These are phyloP conservation scores for Brachyhypopomus occidentalis DNA, from an alignment of 2,113 vertebrate species.

Conservation along the genomic window DNA sequence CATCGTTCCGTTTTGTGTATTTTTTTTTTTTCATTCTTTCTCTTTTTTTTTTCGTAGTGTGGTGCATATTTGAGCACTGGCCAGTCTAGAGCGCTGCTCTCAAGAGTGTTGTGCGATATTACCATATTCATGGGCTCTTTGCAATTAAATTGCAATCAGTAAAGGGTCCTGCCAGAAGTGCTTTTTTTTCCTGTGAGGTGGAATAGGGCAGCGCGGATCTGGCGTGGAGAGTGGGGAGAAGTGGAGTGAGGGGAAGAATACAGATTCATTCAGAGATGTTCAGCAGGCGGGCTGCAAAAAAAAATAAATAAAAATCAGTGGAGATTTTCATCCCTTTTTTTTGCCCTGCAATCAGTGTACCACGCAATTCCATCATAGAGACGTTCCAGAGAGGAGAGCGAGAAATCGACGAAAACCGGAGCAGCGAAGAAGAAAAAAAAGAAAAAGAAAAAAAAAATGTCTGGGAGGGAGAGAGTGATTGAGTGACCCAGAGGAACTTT, in stretches of 20 bases:
- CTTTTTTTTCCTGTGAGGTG: slow-evolving; percentile 37
- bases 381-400: neutral
- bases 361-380: slow-evolving; percentile 25
- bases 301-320: slow-evolving; percentile 34
- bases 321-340: slow-evolving; percentile 6
- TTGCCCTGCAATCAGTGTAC: slow-evolving; percentile 10
- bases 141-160: slow-evolving; percentile 59
- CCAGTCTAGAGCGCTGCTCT: slow-evolving; percentile 45
- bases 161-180: slow-evolving; percentile 55
- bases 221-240: slow-evolving; percentile 46
- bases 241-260: slow-evolving; percentile 56
- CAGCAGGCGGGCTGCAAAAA: neutral
- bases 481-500: slow-evolving; percentile 55
- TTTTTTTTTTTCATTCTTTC: neutral
- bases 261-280: slow-evolving; percentile 53
- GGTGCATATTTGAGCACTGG: slow-evolving; percentile 31
- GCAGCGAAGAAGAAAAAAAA: too few species aligned
- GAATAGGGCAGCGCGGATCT: slow-evolving; percentile 45
- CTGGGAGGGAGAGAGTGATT: slow-evolving; percentile 31
- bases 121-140: slow-evolving; percentile 56
- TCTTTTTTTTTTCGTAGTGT: slow-evolving; percentile 8
- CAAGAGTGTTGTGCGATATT: slow-evolving; percentile 50
- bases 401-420: slow-evolving; percentile 4
- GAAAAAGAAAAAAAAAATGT: neutral
- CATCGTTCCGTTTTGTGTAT: slow-evolving; percentile 14